A percentile compares a stretch with the other conserved stretches of the same genome.
Evolutionary conservation across 2,113 vertebrate species (phyloP).

Genomic region (Chloropsis cyanopogon): DNA sequence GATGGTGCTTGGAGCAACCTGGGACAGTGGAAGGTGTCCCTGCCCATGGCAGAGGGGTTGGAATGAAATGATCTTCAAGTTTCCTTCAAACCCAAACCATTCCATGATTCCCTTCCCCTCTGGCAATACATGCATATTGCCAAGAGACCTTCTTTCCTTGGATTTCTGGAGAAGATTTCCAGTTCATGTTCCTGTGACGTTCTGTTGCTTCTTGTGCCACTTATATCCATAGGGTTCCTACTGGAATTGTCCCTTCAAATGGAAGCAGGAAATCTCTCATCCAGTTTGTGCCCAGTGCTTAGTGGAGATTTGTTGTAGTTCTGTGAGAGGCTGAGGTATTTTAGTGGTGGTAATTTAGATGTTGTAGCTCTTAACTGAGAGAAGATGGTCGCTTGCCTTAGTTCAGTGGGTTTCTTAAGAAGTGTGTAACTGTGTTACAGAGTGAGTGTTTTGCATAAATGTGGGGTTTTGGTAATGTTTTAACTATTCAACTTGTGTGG

Average conservation of each 20-base stretch:
- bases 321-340: background rate
- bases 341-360: background rate
- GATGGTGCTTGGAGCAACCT: fast-evolving
- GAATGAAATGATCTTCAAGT: background rate
- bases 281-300: background rate
- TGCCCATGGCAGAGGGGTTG: background rate
- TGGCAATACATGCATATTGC: fast-evolving
- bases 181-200: background rate
- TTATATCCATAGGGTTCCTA: background rate
- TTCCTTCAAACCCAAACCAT: background rate
- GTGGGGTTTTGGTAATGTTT: background rate
- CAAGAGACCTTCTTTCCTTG: background rate
- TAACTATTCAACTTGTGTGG: background rate
- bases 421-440: background rate
- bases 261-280: background rate
- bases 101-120: background rate
- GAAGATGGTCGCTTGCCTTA: background rate
- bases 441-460: background rate
- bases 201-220: background rate
- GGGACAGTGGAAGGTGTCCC: background rate
- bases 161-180: background rate
- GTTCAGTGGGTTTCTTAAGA: background rate
- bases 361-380: background rate
- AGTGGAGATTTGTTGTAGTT: background rate
- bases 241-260: background rate